Conservation (phyloP, 2,113 vertebrate species). For the Lepisosteus osseus region DNA sequence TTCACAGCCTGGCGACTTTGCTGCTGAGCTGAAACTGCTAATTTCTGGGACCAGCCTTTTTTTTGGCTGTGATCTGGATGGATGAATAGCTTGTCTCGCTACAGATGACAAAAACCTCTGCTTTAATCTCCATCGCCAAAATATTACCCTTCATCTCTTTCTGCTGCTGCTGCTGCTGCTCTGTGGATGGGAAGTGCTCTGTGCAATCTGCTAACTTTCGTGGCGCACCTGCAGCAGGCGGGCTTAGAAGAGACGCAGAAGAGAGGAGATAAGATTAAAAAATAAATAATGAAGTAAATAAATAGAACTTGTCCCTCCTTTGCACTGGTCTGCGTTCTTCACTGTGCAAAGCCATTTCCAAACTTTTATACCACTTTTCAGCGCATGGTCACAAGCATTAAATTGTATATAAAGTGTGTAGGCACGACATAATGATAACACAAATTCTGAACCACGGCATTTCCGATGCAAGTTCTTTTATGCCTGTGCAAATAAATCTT, state of each 20-base stretch:
- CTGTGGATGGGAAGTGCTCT: slow-evolving; percentile 74
- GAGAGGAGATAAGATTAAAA: slow-evolving; percentile 25
- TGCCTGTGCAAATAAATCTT: slow-evolving; percentile 3
- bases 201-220: slow-evolving; percentile 87
- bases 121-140: slow-evolving; percentile 82
- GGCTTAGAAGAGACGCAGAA: slow-evolving; percentile 13
- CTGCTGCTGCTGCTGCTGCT: slow-evolving; percentile 77
- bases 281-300: background rate
- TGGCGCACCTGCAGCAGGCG: slow-evolving; percentile 48
- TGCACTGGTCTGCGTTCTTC: background rate
- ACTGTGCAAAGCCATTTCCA: background rate
- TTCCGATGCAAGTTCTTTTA: background rate
- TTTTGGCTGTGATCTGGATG: slow-evolving; percentile 99
- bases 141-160: slow-evolving; percentile 96
- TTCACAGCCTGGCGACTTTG: slow-evolving; percentile 99
- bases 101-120: slow-evolving; percentile 99
- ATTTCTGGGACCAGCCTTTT: slow-evolving; percentile 99
- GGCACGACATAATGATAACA: background rate
- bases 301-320: background rate
- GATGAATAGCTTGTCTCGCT: slow-evolving; percentile 99
- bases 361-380: slow-evolving; percentile 9
- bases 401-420: slow-evolving; percentile 3
- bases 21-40: slow-evolving; percentile 99
- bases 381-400: background rate
- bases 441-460: background rate